Conservation (phyloP, 2,113 vertebrate genomes). For the Clarias macrocephalus region DNA sequence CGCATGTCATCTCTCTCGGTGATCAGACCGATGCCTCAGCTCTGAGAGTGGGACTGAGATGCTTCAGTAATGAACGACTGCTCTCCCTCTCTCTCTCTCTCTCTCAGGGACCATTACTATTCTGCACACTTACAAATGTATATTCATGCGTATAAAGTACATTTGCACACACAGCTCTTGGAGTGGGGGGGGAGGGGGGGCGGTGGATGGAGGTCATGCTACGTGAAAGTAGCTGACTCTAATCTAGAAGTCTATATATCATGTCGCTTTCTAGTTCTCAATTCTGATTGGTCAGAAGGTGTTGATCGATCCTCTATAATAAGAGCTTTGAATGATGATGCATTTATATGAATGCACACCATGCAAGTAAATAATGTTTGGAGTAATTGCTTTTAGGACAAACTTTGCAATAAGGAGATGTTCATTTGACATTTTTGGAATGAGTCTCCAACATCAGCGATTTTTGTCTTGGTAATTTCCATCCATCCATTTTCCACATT, state of each 20-base stretch:
- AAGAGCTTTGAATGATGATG: no score
- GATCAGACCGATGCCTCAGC: slow-evolving; percentile 21
- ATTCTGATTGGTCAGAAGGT: no score
- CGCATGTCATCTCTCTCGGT: slow-evolving; percentile 41
- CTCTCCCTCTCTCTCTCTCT: neutral
- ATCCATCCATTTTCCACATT: no score
- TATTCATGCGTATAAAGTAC: neutral
- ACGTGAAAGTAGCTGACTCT: no score
- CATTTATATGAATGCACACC: no score
- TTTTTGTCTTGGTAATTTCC: no score
- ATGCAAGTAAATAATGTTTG: no score
- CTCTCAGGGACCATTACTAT: slow-evolving; percentile 20
- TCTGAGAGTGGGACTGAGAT: neutral
- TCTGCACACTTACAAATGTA: slow-evolving; percentile 42
- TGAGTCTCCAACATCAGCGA: neutral
- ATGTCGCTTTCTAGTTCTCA: no score
- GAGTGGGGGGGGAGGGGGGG: neutral
- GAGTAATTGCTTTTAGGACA: neutral
- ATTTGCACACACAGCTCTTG: slow-evolving; percentile 52
- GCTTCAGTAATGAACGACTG: neutral
- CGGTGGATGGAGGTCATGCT: slow-evolving; percentile 35
- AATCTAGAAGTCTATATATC: no score
- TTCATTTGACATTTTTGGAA: neutral
- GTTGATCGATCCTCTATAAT: no score
- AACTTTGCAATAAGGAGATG: neutral